Evolutionary conservation across 2,113 vertebrate genomes (phyloP).

Genomic region (Tympanuchus pallidicinctus): DNA sequence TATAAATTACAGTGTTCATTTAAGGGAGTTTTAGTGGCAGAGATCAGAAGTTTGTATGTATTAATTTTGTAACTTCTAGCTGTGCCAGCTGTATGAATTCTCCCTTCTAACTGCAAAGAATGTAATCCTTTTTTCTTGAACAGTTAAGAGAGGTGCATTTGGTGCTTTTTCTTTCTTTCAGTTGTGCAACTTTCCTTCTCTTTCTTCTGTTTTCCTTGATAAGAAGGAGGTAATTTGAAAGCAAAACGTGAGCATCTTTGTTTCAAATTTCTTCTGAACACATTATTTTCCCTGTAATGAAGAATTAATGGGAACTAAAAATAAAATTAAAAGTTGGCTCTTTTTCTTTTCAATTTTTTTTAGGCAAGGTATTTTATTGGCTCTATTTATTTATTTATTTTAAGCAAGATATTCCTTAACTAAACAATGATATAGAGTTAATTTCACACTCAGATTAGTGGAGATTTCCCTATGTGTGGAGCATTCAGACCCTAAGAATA

Average conservation of each 20-base stretch:
- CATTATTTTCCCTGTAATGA: neutral
- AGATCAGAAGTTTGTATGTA: neutral
- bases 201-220: neutral
- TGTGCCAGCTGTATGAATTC: neutral
- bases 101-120: neutral
- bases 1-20: neutral
- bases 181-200: neutral
- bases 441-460: neutral
- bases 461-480: accelerated
- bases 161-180: neutral
- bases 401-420: neutral
- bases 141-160: accelerated
- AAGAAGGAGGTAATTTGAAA: neutral
- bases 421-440: neutral
- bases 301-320: neutral
- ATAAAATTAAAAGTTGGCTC: neutral
- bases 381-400: neutral
- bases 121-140: neutral
- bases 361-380: neutral
- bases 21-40: neutral
- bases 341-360: neutral
- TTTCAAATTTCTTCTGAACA: neutral
- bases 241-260: neutral
- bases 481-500: neutral
- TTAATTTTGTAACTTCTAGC: neutral